phyloP scores from a whole-genome alignment of 2,113 vertebrate genomes.

The Nothoprocta pentlandii region DNA sequence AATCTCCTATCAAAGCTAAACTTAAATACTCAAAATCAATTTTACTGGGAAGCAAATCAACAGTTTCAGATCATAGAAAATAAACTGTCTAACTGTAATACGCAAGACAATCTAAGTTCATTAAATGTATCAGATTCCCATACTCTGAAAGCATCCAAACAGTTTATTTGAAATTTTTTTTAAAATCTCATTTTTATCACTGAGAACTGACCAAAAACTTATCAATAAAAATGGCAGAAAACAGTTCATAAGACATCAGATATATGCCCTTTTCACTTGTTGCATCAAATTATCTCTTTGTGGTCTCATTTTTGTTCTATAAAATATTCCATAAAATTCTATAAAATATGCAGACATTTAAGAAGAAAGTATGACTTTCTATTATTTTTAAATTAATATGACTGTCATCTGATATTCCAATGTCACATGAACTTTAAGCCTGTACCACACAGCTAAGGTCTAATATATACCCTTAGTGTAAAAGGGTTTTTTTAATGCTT shows the following conservation, averaged over 20 bases:
- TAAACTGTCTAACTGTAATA: not conserved
- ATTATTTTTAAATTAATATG: not conserved
- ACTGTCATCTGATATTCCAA: not conserved
- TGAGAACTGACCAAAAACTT: not conserved
- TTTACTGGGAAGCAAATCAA: not conserved
- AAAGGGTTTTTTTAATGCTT: not conserved
- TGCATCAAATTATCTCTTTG: not conserved
- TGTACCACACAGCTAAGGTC: not conserved
- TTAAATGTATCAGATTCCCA: not conserved
- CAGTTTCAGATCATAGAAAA: not conserved
- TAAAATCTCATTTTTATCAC: not conserved
- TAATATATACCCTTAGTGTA: not conserved
- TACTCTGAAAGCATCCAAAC: not conserved
- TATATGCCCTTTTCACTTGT: slow-evolving; percentile 11
- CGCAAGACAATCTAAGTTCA: not conserved
- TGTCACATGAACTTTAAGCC: not conserved
- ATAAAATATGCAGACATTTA: not conserved
- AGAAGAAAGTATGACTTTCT: not conserved
- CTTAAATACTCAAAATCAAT: not conserved
- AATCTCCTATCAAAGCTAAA: not conserved
- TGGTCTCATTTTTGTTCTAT: not conserved
- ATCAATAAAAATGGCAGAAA: not conserved
- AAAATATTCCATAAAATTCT: not conserved
- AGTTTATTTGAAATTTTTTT: not conserved
- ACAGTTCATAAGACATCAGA: not conserved